Evolutionary conservation across 2,888 invertebrate genomes (phyloP).

Genomic region (Brachycybe producta): DNA sequence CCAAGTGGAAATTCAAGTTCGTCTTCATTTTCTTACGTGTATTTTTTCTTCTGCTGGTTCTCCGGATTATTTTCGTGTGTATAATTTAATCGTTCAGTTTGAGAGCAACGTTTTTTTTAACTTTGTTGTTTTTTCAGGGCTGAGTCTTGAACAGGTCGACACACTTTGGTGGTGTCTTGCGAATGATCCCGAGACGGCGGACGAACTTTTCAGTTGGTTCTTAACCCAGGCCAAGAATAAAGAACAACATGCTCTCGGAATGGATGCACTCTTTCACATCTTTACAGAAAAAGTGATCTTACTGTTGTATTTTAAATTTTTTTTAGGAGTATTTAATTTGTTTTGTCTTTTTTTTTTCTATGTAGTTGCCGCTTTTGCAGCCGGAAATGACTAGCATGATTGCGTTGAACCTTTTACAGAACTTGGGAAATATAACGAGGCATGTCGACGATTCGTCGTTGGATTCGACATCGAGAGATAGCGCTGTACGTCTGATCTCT

Average conservation of each 20-base stretch:
- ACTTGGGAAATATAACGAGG: slow-evolving; percentile 73
- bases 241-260: slow-evolving; percentile 78
- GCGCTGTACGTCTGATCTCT: no score
- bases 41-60: slow-evolving; percentile 82
- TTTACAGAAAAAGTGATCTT: slow-evolving; percentile 56
- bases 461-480: no score
- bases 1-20: slow-evolving; percentile 78
- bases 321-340: not conserved
- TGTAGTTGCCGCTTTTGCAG: slow-evolving; percentile 60
- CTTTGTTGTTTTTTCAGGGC: slow-evolving; percentile 33
- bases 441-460: no score
- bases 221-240: slow-evolving; percentile 75
- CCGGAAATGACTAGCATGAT: slow-evolving; percentile 86
- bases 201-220: slow-evolving; percentile 87
- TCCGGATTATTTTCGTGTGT: slow-evolving; percentile 61
- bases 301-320: slow-evolving; percentile 3
- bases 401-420: slow-evolving; percentile 78
- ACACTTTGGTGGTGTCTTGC: slow-evolving; percentile 83
- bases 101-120: not conserved
- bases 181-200: slow-evolving; percentile 68
- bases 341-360: slow-evolving; percentile 11
- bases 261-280: slow-evolving; percentile 73
- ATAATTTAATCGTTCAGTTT: slow-evolving; percentile 2
- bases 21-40: slow-evolving; percentile 80
- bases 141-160: slow-evolving; percentile 68